Evolutionary conservation across 1,140 invertebrate genomes (phyloP).

Genomic region (Glomeris maerens): DNA sequence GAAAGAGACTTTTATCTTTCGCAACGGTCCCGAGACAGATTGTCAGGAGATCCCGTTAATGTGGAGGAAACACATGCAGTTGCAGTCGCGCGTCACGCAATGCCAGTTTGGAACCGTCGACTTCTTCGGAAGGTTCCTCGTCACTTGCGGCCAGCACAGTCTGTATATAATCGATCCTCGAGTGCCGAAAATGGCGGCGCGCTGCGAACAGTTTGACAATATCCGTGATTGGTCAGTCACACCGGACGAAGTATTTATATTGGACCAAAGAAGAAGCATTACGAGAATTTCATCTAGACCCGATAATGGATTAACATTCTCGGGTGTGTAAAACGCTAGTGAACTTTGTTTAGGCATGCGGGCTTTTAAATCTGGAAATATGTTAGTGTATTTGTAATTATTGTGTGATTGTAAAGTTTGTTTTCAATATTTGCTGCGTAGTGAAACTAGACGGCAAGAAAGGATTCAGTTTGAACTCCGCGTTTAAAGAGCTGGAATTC

Average conservation of each 20-base stretch:
- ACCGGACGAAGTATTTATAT: slow-evolving; percentile 62
- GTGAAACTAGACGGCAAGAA: too few relatives aligned
- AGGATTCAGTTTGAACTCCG: too few relatives aligned
- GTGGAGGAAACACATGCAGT: too few relatives aligned
- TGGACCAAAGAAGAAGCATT: slow-evolving; percentile 50
- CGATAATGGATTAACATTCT: too few relatives aligned
- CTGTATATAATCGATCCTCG: slow-evolving; percentile 59
- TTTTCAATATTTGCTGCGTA: too few relatives aligned
- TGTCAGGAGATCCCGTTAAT: slow-evolving; percentile 50
- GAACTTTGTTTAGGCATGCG: too few relatives aligned
- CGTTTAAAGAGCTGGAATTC: too few relatives aligned
- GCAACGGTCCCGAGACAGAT: slow-evolving; percentile 36
- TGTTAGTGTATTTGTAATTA: too few relatives aligned
- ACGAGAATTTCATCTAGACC: slow-evolving; percentile 41
- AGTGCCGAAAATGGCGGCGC: slow-evolving; percentile 34
- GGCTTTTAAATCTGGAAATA: slow-evolving; percentile 10
- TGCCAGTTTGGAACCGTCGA: too few relatives aligned
- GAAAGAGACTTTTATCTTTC: slow-evolving; percentile 69
- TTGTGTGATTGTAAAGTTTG: too few relatives aligned
- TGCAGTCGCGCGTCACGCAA: too few relatives aligned
- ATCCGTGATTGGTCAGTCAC: slow-evolving; percentile 44
- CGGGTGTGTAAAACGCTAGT: too few relatives aligned
- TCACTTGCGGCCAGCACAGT: slow-evolving; percentile 53
- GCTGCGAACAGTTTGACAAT: slow-evolving; percentile 31
- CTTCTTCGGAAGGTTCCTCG: slow-evolving; percentile 50